These are phyloP conservation scores for Scolanthus callimorphus DNA, from an alignment of 92 coral and sea anemone species.

Conservation along the genomic window DNA sequence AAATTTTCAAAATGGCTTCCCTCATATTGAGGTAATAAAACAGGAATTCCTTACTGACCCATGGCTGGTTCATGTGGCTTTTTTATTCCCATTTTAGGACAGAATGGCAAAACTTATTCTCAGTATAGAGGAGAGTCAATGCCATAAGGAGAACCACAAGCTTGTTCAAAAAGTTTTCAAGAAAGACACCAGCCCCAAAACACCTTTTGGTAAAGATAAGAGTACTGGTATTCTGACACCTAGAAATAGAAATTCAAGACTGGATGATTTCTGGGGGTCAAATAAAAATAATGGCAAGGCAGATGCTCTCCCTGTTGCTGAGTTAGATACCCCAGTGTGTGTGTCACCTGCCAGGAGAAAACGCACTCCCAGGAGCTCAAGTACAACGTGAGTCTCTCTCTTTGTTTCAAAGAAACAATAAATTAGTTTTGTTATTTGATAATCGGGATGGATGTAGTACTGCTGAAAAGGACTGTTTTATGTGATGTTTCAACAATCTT, in stretches of 20 bases:
- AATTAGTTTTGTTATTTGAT: no score
- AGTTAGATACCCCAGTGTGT: not conserved
- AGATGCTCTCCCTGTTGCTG: not conserved
- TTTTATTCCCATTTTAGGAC: no score
- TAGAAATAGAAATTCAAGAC: constrained; percentile 6
- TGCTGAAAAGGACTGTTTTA: no score
- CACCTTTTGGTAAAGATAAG: constrained; percentile 13
- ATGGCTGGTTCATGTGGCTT: no score
- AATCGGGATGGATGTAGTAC: no score
- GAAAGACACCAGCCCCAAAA: constrained; percentile 14
- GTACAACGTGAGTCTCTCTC: not conserved
- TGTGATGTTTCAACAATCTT: no score
- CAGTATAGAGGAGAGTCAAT: constrained; percentile 22
- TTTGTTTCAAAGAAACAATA: no score
- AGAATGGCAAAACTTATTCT: constrained; percentile 74
- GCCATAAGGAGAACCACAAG: constrained; percentile 47
- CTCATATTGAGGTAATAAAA: no score
- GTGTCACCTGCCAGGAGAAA: constrained; percentile 10
- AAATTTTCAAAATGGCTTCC: no score
- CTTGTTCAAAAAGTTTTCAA: constrained; percentile 9
- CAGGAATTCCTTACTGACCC: no score
- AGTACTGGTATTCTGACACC: constrained; percentile 11
- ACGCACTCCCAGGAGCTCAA: constrained; percentile 20
- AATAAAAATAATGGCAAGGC: constrained; percentile 6
- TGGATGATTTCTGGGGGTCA: constrained; percentile 7